Evolutionary conservation across 2,113 vertebrate species (phyloP).

Genomic region (Cavia aperea): DNA sequence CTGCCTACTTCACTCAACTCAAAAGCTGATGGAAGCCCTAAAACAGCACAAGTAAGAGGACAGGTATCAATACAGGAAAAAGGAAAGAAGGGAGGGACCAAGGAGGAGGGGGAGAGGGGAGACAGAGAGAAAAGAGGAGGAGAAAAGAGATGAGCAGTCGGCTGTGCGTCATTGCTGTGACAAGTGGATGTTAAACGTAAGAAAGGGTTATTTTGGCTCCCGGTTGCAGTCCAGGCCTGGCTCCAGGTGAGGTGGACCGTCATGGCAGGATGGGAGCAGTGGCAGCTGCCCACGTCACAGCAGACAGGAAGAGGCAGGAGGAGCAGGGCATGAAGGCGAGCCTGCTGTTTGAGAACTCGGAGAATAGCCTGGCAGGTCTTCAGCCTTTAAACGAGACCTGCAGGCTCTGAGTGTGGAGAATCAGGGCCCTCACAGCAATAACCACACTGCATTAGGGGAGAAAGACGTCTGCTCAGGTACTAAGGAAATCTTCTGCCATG

Average conservation of each 20-base stretch:
- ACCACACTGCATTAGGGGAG: neutral
- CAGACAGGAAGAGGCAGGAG: neutral
- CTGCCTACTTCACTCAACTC: neutral
- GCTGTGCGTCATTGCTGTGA: neutral
- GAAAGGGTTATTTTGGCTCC: neutral
- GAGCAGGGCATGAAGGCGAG: neutral
- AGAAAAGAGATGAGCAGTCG: neutral
- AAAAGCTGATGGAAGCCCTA: neutral
- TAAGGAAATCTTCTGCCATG: neutral
- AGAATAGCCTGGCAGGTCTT: neutral
- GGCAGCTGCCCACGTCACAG: neutral
- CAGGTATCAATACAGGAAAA: neutral
- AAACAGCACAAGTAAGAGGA: neutral
- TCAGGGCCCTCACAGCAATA: neutral
- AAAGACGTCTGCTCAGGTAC: neutral
- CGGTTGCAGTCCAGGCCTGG: too few relatives aligned
- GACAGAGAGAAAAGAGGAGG: neutral
- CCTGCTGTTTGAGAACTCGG: neutral
- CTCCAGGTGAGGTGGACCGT: neutral
- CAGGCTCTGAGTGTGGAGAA: neutral
- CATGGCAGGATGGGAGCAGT: rapidly evolving
- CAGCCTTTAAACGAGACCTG: neutral
- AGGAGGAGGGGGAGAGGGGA: neutral
- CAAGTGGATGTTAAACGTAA: neutral
- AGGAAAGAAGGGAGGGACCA: too few relatives aligned